A percentile compares a stretch with the other conserved stretches of the same genome.
Conservation (phyloP, 2,888 invertebrate genomes). For the Phengaris alcon region DNA sequence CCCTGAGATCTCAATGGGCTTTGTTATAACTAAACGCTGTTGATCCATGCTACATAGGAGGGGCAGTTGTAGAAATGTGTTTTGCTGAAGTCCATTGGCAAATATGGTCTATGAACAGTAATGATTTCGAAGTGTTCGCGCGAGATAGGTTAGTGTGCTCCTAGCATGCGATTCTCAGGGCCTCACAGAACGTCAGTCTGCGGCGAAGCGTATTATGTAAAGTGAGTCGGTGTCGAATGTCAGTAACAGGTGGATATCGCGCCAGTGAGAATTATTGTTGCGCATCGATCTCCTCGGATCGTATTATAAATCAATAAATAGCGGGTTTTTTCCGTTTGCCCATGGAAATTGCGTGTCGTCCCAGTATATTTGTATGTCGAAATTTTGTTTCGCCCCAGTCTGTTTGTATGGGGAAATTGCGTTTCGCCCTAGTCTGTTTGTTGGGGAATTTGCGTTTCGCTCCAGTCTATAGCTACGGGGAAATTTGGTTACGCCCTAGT, state of each 20-base stretch:
- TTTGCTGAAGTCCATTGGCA: no score
- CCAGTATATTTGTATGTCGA: not conserved
- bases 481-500: no score
- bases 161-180: constrained; percentile 33
- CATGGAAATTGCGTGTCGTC: not conserved
- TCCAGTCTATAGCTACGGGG: no score
- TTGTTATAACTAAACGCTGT: no score
- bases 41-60: no score
- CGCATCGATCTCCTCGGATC: constrained; percentile 38
- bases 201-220: constrained; percentile 44
- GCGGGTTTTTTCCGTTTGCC: not conserved
- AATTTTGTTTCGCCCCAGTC: not conserved
- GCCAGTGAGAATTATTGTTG: constrained; percentile 44
- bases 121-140: not conserved
- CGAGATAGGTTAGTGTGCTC: constrained; percentile 32
- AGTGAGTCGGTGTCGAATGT: constrained; percentile 43
- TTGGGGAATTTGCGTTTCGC: no score
- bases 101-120: no score
- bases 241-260: constrained; percentile 45
- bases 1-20: no score
- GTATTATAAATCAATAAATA: constrained; percentile 16
- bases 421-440: no score
- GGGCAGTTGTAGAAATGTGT: no score
- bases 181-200: constrained; percentile 40
- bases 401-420: no score